These are phyloP conservation scores for Apamea sordens DNA, from an alignment of 2,888 invertebrate genomes.

Conservation along the genomic window DNA sequence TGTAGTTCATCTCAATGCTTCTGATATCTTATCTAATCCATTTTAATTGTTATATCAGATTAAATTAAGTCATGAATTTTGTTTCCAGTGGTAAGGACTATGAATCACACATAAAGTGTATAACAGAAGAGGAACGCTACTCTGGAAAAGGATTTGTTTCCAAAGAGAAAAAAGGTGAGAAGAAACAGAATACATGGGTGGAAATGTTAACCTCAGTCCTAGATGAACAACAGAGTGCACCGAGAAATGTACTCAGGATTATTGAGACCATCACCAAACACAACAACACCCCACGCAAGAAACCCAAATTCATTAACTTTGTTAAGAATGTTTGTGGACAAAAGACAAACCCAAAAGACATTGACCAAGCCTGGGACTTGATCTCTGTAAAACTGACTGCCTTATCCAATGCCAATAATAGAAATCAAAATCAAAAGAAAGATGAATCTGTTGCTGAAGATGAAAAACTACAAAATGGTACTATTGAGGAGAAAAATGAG, in stretches of 20 bases:
- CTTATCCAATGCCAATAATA: constrained; percentile 82
- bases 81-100: constrained; percentile 93
- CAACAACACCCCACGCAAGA: constrained; percentile 96
- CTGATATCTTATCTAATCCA: not conserved
- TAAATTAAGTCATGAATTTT: not conserved
- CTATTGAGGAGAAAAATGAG: constrained; percentile 54
- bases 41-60: not conserved
- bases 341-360: constrained; percentile 89
- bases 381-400: constrained; percentile 89
- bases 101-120: constrained; percentile 95
- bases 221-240: constrained; percentile 89
- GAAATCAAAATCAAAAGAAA: constrained; percentile 71
- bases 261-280: constrained; percentile 92
- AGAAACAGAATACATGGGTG: constrained; percentile 96
- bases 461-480: constrained; percentile 60
- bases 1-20: not conserved
- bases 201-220: constrained; percentile 92
- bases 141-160: constrained; percentile 94
- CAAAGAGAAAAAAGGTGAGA: constrained; percentile 95
- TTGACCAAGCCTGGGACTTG: constrained; percentile 93
- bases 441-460: constrained; percentile 54
- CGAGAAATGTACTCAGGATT: constrained; percentile 90
- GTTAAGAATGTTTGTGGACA: constrained; percentile 91
- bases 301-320: constrained; percentile 95
- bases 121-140: constrained; percentile 96